Conservation (phyloP, 2,888 invertebrate genomes). For the Leptopilina syphax region DNA sequence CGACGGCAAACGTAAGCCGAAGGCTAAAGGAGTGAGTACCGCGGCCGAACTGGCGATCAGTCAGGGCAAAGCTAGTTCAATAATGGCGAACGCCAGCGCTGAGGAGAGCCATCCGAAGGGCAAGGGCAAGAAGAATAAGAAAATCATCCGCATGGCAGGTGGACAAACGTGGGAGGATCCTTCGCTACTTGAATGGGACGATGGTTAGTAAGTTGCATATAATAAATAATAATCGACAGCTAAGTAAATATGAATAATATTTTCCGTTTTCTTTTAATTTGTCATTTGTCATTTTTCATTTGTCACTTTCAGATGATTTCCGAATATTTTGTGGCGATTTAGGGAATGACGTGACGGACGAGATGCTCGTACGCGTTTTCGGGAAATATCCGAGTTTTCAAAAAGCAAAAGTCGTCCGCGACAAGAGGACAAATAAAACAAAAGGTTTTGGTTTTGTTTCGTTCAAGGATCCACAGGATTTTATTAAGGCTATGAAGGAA, state of each 20-base stretch:
- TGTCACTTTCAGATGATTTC: slow-evolving; percentile 87
- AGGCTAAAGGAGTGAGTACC: slow-evolving; percentile 82
- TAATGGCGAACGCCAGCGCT: slow-evolving; percentile 74
- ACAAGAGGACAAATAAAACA: slow-evolving; percentile 97
- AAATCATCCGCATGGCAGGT: slow-evolving; percentile 93
- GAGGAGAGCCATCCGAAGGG: slow-evolving; percentile 74
- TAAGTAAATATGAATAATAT: no score
- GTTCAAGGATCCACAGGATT: slow-evolving; percentile 98
- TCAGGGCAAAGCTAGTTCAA: slow-evolving; percentile 78
- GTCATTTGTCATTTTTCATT: background rate
- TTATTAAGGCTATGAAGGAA: slow-evolving; percentile 98
- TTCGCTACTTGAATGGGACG: slow-evolving; percentile 96
- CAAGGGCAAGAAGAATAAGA: slow-evolving; percentile 81
- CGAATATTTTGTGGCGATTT: slow-evolving; percentile 99
- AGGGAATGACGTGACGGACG: slow-evolving; percentile 99
- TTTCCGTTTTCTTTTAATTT: no score
- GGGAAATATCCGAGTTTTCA: slow-evolving; percentile 95
- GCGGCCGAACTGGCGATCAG: slow-evolving; percentile 83
- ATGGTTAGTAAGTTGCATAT: slow-evolving; percentile 77
- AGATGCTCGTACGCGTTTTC: slow-evolving; percentile 96
- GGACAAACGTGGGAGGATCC: slow-evolving; percentile 98
- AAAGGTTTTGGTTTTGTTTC: slow-evolving; percentile 99
- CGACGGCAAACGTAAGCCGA: slow-evolving; percentile 79
- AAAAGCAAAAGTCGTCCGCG: slow-evolving; percentile 96
- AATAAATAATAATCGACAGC: no score